Base-by-base conservation (phyloP, 2,113 vertebrate genomes). In the Tetrax tetrax region DNA sequence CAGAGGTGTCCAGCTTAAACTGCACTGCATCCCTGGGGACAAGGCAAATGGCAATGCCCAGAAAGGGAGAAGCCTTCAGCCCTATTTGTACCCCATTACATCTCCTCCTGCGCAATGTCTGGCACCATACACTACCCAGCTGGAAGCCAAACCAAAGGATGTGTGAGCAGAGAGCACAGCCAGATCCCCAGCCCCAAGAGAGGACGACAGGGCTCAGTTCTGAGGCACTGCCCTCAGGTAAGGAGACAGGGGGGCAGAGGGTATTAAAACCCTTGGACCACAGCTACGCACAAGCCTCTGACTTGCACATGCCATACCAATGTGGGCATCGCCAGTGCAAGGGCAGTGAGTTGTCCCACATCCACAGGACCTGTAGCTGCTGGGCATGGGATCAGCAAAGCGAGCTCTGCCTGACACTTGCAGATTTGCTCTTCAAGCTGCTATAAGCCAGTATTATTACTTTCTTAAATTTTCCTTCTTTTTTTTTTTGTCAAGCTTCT, bases 221-320 rank as follows among this genome's bases (percentile, higher is more conserved):
- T 41, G 33, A 72, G 53, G 38, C 6, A 22, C 29, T 45, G 41
- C 15, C 41, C 0, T 0, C 0, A 35, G 29, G 29, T 27, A 12
- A 53, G 59, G 27, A 54, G 6, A 4, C 1, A 1, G 21, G 3
- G 7, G 7, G 15, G 6, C 19, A 48, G 14, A 23, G 9, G 3
- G 8, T 6, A 5, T 51, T 31, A 59, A 63, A 84, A 6, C 18
- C 47, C 20, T 45, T 47, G 20, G 17, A 31, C 68, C 47, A 53
- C 48, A 35, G 16, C 31, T 21, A 14, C 2, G 0, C 38, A 35
- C 17, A 28, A 53, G 27, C 19, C 50, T 70, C 38, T 23, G 38
- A 19, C 38, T 43, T 51, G 33, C 33, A 47, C 14, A 9, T 1
- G 2, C 8, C 16, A 14, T 14, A 28, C 19, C 14, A 10, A 19